A percentile compares a stretch with the other conserved stretches of the same genome.
phyloP scores from a whole-genome alignment of 2,797 vertebrate species.

The Eremophila alpestris region DNA sequence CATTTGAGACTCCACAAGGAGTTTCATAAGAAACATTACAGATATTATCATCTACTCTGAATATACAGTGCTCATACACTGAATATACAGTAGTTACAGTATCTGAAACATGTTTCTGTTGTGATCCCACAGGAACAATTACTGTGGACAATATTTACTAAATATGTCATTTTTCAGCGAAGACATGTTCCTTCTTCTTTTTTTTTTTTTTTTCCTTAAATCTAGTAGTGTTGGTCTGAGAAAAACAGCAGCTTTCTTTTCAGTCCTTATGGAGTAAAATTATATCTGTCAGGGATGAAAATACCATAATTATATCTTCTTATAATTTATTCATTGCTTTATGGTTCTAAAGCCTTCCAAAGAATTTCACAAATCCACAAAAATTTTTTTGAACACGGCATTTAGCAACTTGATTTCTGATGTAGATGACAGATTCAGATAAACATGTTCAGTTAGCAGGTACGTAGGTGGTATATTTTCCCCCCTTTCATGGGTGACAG shows the following conservation, averaged over 20 bases:
- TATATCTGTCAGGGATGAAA: constrained; percentile 76
- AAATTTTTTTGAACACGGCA: constrained; percentile 58
- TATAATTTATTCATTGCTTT: constrained; percentile 78
- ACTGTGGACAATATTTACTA: constrained; percentile 65
- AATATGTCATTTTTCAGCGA: constrained; percentile 62
- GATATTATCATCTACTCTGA: constrained; percentile 25
- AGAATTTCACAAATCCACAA: constrained; percentile 66
- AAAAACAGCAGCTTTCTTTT: constrained; percentile 59
- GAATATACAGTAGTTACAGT: constrained; percentile 17
- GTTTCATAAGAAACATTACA: constrained; percentile 31
- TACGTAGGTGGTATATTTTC: background rate
- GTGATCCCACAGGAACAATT: constrained; percentile 49
- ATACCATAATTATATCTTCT: constrained; percentile 77
- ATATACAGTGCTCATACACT: background rate
- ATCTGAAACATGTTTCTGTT: constrained; percentile 49
- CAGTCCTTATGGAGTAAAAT: constrained; percentile 64
- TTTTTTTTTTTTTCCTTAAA: background rate
- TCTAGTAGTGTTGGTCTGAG: constrained; percentile 1
- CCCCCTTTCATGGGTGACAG: background rate
- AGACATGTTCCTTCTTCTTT: constrained; percentile 26
- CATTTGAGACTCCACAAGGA: constrained; percentile 19
- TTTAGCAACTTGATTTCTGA: constrained; percentile 70
- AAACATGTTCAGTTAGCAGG: constrained; percentile 22
- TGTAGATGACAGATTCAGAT: constrained; percentile 68
- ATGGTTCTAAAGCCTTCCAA: constrained; percentile 71